These are phyloP conservation scores for Cataglyphis altisquamis DNA, from an alignment of 2,888 invertebrate genomes.

Conservation along the genomic window DNA sequence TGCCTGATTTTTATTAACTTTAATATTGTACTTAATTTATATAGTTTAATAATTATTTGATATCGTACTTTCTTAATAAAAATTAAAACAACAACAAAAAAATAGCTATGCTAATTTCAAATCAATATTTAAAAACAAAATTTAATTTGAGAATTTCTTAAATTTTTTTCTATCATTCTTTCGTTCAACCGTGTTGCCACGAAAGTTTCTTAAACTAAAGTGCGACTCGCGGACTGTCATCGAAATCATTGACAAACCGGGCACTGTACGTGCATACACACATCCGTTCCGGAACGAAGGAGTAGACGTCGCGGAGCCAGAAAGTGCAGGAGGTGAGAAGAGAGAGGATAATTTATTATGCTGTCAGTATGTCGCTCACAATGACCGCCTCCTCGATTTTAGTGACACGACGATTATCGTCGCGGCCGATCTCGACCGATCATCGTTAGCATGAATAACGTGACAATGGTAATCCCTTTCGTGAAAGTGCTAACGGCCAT, in stretches of 20 bases:
- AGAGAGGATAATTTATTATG: constrained; percentile 83
- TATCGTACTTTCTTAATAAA: not conserved
- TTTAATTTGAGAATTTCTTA: not conserved
- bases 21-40: not conserved
- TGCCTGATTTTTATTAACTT: not conserved
- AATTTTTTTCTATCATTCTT: not conserved
- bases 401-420: constrained; percentile 84
- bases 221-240: constrained; percentile 58
- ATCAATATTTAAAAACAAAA: not conserved
- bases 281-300: constrained; percentile 29
- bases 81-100: not conserved
- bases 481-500: constrained; percentile 78
- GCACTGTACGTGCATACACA: constrained; percentile 50
- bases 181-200: not conserved
- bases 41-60: not conserved
- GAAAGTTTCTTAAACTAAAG: constrained; percentile 18
- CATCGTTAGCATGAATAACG: constrained; percentile 85
- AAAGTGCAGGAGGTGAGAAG: constrained; percentile 9
- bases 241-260: constrained; percentile 63
- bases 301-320: constrained; percentile 23
- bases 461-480: constrained; percentile 84
- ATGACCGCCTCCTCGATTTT: constrained; percentile 85
- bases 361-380: constrained; percentile 85
- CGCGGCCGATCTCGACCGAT: constrained; percentile 83
- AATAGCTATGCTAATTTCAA: not conserved